Percentiles rank a stretch among this genome's conserved stretches.
Evolutionary conservation across 2,797 vertebrate species (phyloP).

Genomic region (Corythornis leucogaster): DNA sequence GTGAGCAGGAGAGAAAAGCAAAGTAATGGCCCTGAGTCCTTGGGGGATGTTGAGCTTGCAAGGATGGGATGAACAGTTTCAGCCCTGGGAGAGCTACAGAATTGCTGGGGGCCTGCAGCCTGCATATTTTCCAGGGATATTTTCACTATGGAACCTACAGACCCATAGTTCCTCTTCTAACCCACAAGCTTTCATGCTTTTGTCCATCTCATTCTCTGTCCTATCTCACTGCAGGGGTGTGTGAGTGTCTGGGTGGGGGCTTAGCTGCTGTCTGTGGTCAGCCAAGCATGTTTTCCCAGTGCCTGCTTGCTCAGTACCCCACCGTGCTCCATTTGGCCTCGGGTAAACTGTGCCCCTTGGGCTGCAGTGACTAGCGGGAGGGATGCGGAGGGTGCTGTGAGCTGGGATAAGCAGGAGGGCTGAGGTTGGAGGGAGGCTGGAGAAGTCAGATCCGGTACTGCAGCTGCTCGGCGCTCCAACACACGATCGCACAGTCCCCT

Average conservation of each 20-base stretch:
- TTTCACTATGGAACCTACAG: neutral
- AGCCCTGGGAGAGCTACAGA: neutral
- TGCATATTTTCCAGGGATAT: no score
- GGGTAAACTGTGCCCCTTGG: neutral
- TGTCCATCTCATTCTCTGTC: neutral
- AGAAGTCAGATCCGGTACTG: neutral
- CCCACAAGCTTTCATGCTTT: neutral
- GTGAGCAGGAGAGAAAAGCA: neutral
- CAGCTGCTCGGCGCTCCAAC: neutral
- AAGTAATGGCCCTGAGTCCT: neutral
- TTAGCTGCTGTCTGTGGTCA: neutral
- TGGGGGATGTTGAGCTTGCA: neutral
- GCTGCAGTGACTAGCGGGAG: neutral
- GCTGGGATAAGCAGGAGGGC: neutral
- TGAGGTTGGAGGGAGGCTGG: neutral
- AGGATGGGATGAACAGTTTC: neutral
- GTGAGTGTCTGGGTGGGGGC: neutral
- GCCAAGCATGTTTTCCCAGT: neutral
- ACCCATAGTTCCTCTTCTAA: neutral
- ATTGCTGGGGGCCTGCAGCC: neutral
- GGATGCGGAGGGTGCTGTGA: neutral
- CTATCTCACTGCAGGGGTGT: neutral
- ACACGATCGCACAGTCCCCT: conserved; percentile 56
- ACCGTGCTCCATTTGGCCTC: fast-evolving
- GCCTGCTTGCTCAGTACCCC: fast-evolving